phyloP scores from a whole-genome alignment of 1,140 invertebrate genomes.

The Rhyzopertha dominica region DNA sequence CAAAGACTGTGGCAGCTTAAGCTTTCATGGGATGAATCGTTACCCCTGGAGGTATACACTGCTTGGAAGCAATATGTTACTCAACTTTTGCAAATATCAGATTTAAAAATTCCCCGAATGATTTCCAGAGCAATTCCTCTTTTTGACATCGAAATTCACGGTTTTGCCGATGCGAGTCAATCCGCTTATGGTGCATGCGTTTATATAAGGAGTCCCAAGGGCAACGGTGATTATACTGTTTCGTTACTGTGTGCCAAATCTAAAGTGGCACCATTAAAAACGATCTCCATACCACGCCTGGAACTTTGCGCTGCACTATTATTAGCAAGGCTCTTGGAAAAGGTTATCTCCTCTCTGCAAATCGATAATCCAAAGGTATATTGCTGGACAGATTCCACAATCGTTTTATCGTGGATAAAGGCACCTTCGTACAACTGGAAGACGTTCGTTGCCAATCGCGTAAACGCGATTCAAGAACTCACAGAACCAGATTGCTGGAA shows the following conservation, averaged over 20 bases:
- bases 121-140: conserved; percentile 1
- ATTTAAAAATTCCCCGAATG: conserved; percentile 18
- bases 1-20: conserved; percentile 42
- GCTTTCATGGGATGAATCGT: conserved; percentile 41
- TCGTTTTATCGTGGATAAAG: conserved; percentile 22
- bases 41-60: conserved; percentile 26
- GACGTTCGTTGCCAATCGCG: conserved; percentile 26
- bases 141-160: conserved; percentile 39
- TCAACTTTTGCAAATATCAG: no score
- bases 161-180: conserved; percentile 41
- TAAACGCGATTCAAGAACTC: conserved; percentile 34
- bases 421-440: conserved; percentile 15
- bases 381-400: conserved; percentile 24
- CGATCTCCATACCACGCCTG: conserved; percentile 44
- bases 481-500: conserved; percentile 31
- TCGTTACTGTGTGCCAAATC: conserved; percentile 42
- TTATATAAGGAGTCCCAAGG: conserved; percentile 24
- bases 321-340: conserved; percentile 20
- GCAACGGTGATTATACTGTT: conserved; percentile 11
- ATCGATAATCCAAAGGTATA: background rate
- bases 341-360: conserved; percentile 12
- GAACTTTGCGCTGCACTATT: conserved; percentile 47
- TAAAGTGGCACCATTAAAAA: conserved; percentile 46
- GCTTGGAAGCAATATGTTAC: no score
- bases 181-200: conserved; percentile 38